phyloP scores from a whole-genome alignment of 30 jellyfish, hydroid and myxozoan genomes.

The Turritopsis rubra region DNA sequence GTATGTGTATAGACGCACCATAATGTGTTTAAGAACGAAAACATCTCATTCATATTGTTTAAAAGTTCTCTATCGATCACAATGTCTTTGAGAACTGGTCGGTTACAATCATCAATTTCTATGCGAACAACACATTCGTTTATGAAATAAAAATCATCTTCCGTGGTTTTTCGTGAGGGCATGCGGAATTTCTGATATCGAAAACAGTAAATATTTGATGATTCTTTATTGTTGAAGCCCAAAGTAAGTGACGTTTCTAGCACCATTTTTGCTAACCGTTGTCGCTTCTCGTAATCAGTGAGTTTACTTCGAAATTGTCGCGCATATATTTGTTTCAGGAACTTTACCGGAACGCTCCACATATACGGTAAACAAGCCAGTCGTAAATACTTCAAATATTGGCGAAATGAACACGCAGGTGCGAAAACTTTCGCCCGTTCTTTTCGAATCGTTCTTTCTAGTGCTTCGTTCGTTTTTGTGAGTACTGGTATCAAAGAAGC shows the following conservation, averaged over 20 bases:
- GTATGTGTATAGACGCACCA: constrained; percentile 26
- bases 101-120: background rate
- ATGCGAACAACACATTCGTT: background rate
- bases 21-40: background rate
- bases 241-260: constrained; percentile 12
- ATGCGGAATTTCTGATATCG: constrained; percentile 1
- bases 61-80: background rate
- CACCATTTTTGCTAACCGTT: constrained; percentile 12
- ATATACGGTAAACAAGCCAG: constrained; percentile 14
- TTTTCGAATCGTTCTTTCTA: background rate
- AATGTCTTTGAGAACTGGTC: background rate
- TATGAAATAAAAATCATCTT: background rate
- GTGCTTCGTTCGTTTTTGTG: background rate
- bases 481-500: constrained; percentile 2
- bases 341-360: constrained; percentile 14
- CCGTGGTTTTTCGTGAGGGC: background rate
- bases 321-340: background rate
- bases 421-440: background rate
- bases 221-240: background rate
- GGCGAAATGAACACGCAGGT: constrained; percentile 1
- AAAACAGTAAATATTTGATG: background rate
- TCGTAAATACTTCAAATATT: constrained; percentile 15
- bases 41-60: background rate
- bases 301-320: constrained; percentile 10
- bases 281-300: constrained; percentile 6